Conservation (phyloP, 2,797 vertebrate genomes). For the Podarcis lilfordi region DNA sequence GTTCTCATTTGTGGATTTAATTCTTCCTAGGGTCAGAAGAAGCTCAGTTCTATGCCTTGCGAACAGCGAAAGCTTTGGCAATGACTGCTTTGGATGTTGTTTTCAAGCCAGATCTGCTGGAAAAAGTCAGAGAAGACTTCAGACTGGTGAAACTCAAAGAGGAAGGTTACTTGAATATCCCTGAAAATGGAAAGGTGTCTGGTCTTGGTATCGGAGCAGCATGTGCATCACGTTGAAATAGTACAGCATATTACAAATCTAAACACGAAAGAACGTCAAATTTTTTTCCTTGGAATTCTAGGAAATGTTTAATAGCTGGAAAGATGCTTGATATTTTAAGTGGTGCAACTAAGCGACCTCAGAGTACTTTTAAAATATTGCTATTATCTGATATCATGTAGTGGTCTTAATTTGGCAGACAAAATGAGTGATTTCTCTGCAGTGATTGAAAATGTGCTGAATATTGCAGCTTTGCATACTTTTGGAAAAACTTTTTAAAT, state of each 20-base stretch:
- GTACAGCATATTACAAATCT: constrained; percentile 19
- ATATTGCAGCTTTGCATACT: background rate
- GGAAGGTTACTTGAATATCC: constrained; percentile 63
- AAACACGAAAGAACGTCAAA: constrained; percentile 3
- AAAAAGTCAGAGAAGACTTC: constrained; percentile 84
- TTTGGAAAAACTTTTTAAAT: constrained; percentile 3
- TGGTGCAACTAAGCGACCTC: constrained; percentile 20
- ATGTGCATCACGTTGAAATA: constrained; percentile 57
- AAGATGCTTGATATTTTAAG: background rate
- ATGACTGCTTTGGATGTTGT: constrained; percentile 91
- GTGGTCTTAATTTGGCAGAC: constrained; percentile 21
- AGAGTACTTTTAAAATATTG: constrained; percentile 26
- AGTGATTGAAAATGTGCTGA: constrained; percentile 5
- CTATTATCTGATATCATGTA: constrained; percentile 19
- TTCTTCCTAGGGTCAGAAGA: constrained; percentile 81
- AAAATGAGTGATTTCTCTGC: constrained; percentile 1
- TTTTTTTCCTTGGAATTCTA: constrained; percentile 32
- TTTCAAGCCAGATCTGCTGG: constrained; percentile 82
- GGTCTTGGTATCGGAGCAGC: constrained; percentile 33
- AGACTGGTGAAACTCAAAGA: constrained; percentile 77
- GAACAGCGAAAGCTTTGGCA: constrained; percentile 87
- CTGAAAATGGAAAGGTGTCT: constrained; percentile 53
- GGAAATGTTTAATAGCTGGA: constrained; percentile 51
- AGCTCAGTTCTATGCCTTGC: constrained; percentile 88
- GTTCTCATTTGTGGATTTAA: constrained; percentile 52